phyloP scores from a whole-genome alignment of 2,113 vertebrate genomes.

The Tonatia bakeri region DNA sequence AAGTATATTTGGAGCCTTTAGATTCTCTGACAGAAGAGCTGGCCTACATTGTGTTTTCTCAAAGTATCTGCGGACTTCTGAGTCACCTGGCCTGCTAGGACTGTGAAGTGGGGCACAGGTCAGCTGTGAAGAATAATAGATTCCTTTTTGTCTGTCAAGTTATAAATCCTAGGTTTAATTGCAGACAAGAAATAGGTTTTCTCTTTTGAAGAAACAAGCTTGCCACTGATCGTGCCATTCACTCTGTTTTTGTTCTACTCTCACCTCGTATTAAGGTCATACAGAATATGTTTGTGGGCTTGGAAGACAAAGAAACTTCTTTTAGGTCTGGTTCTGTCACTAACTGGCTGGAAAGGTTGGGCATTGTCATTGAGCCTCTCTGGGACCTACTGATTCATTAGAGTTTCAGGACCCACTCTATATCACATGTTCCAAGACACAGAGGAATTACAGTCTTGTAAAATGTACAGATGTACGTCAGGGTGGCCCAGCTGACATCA shows the following conservation, averaged over 20 bases:
- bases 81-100: not conserved
- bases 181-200: not conserved
- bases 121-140: not conserved
- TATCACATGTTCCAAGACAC: not conserved
- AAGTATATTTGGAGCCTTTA: not conserved
- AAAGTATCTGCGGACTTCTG: not conserved
- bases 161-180: not conserved
- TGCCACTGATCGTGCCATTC: not conserved
- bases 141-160: not conserved
- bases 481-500: not conserved
- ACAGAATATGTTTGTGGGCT: not conserved
- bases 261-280: not conserved
- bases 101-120: not conserved
- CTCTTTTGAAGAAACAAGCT: not conserved
- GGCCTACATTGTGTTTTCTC: not conserved
- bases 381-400: not conserved
- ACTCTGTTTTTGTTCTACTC: not conserved
- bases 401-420: not conserved
- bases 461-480: not conserved
- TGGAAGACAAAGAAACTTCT: not conserved
- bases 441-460: not conserved
- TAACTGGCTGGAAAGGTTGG: not conserved
- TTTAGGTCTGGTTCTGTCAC: not conserved
- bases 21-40: not conserved
- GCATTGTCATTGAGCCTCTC: not conserved